Base-by-base conservation (phyloP, 2,888 invertebrate species). In the Epistrophe eligans region DNA sequence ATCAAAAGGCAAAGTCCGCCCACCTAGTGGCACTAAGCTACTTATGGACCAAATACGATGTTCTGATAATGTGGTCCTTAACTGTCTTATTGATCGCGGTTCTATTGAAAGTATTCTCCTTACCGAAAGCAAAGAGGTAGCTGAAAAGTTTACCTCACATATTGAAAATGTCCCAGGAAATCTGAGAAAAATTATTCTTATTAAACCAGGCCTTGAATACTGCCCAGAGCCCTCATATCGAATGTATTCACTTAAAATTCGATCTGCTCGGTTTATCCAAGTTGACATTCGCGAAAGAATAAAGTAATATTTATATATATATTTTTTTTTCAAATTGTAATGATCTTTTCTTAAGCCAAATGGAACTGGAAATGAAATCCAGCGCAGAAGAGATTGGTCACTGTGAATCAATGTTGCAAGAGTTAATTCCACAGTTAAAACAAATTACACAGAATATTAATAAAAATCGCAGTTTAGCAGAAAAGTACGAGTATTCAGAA, bases 81-180 rank as follows among this genome's bases (percentile, higher is more conserved):
- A 99, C 94, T 96, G 95, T 91, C 94, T 99, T 40, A 96, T 99
- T 76, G 98, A 99, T 93, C 96, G 95, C 90, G 90, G 94, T 11
- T 92, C 93, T 60, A 93, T 97, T 70, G 98, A 99, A 93, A 94
- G 94, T 64, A 94, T 97, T 40, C 93, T 98, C 79, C 94, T 99
- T 28, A 96, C 98, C 84, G 91, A 91, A 28, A 89, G 90, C 40
- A 91, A 92, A 93, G 94, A 94, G 10, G 95, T 95, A 87, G 98
- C 98, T 0, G 94, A 95, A 70, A 92, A 94, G 0, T 93, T 98
- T 11, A 95, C 98, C 91, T 95, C 95, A 24, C 92, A 95, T 77
- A 92, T 90, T 70, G 92, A 93, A 79, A 94, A 94, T 90, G 97
- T 97, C 1, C 97, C 97, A 0, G 92, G 89, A 76, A 95, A 96